phyloP scores from a whole-genome alignment of 1,140 invertebrate species.

The Heliconius melpomene region DNA sequence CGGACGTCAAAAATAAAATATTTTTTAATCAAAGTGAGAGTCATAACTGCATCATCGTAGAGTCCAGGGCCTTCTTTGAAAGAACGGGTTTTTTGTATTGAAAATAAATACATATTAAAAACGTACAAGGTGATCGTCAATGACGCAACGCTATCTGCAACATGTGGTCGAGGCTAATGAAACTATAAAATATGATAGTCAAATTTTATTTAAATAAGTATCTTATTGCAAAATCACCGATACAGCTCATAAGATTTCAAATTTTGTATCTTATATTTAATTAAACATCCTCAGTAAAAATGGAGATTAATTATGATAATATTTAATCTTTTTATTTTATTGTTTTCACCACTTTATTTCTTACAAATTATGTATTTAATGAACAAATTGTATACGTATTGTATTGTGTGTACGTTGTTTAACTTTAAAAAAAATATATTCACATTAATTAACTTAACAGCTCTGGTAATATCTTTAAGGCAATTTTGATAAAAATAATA shows the following conservation, averaged over 20 bases:
- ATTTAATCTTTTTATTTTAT: background rate
- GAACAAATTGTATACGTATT: background rate
- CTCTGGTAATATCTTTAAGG: background rate
- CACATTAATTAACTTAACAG: background rate
- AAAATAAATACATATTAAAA: constrained; percentile 22
- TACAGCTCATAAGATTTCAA: constrained; percentile 1
- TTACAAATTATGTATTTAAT: background rate
- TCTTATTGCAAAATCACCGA: constrained; percentile 30
- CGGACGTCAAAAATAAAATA: background rate
- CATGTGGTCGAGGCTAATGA: constrained; percentile 32
- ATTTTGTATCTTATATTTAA: background rate
- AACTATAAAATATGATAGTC: constrained; percentile 32
- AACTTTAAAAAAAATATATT: background rate
- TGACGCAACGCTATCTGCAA: constrained; percentile 30
- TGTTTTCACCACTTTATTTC: background rate
- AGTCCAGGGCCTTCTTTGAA: background rate
- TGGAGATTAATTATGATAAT: background rate
- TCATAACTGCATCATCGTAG: background rate
- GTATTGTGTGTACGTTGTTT: too few species aligned
- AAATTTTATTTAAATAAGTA: constrained; percentile 47
- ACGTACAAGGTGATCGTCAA: constrained; percentile 24
- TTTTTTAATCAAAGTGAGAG: background rate
- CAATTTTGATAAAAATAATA: background rate
- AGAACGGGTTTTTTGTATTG: background rate
- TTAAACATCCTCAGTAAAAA: background rate